Conservation (phyloP, 2,113 vertebrate species). For the Chaenogobius annularis region DNA sequence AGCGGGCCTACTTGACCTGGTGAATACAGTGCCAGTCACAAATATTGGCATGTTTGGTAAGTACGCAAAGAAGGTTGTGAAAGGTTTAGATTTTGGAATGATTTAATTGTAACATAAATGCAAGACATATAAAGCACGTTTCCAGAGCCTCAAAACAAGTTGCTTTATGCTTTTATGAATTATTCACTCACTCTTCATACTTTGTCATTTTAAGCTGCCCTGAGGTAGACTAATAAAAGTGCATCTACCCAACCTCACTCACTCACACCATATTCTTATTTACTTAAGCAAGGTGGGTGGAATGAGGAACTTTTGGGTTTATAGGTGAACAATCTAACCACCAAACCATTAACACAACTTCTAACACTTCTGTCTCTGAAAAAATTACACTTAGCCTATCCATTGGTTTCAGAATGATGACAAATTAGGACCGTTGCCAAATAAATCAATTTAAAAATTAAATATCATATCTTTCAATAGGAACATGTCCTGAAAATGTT, state of each 20-base stretch:
- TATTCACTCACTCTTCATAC: background rate
- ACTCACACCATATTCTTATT: background rate
- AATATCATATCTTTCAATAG: too few species aligned
- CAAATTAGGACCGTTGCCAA: too few species aligned
- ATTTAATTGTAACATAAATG: background rate
- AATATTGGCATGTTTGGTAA: background rate
- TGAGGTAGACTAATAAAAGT: background rate
- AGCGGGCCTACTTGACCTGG: conserved; percentile 53
- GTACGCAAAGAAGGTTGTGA: background rate
- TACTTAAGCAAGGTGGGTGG: too few species aligned
- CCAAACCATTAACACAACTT: background rate
- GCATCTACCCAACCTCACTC: background rate
- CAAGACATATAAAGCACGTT: too few species aligned
- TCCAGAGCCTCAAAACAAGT: too few species aligned
- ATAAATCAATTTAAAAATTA: too few species aligned
- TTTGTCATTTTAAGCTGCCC: background rate
- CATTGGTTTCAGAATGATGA: too few species aligned
- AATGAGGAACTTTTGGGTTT: background rate
- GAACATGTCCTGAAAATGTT: too few species aligned
- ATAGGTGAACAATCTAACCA: background rate
- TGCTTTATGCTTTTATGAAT: too few species aligned
- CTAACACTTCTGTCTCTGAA: background rate
- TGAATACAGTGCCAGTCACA: background rate
- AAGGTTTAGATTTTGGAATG: background rate
- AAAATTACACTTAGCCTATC: too few species aligned